phyloP scores from a whole-genome alignment of 1,140 invertebrate species.

The Coboldia fuscipes region DNA sequence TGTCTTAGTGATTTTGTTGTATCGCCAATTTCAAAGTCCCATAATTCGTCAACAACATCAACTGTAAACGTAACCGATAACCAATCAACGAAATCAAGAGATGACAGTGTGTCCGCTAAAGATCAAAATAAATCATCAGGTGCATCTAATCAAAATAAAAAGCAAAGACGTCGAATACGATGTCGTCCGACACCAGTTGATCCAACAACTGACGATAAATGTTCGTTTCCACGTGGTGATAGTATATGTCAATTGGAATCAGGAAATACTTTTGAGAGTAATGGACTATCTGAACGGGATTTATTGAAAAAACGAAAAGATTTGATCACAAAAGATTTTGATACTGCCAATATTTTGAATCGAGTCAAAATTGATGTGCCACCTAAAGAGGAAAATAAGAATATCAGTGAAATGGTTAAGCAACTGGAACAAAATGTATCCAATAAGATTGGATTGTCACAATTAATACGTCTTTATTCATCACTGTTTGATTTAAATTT shows the following conservation, averaged over 20 bases:
- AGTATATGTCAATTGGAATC: background rate
- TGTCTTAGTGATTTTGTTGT: no score
- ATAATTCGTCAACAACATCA: no score
- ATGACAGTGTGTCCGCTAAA: slow-evolving; percentile 3
- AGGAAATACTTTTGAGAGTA: background rate
- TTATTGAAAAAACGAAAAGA: background rate
- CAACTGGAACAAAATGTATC: background rate
- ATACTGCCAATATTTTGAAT: background rate
- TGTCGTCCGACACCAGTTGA: background rate
- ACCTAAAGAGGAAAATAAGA: no score
- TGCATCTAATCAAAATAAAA: background rate
- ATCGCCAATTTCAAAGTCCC: no score
- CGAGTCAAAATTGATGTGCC: no score
- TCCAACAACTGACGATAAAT: background rate
- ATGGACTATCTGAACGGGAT: slow-evolving; percentile 1
- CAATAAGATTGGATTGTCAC: slow-evolving; percentile 4
- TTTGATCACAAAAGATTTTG: slow-evolving; percentile 2
- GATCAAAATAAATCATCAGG: slow-evolving; percentile 3
- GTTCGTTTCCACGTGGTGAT: background rate
- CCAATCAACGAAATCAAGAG: no score
- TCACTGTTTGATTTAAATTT: slow-evolving; percentile 14
- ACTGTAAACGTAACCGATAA: no score
- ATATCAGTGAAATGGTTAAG: no score
- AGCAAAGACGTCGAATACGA: background rate
- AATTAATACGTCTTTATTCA: slow-evolving; percentile 11